Evolutionary conservation across 2,113 vertebrate species (phyloP).

Genomic region (Gasterosteus nipponicus): DNA sequence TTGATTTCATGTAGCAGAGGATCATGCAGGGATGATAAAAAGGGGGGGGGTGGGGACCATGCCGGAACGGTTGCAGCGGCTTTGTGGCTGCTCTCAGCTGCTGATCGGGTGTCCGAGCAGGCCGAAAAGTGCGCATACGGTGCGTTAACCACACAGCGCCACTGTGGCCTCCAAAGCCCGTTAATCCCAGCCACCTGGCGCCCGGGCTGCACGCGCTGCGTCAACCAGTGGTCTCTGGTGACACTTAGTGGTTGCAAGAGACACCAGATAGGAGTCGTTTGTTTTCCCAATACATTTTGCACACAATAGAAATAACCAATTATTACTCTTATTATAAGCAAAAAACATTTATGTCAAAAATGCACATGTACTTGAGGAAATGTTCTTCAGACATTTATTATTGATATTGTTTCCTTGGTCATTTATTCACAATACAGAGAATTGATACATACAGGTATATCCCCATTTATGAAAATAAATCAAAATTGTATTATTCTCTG

Average conservation of each 20-base stretch:
- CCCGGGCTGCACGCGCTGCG: slow-evolving; percentile 35
- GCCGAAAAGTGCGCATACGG: slow-evolving; percentile 48
- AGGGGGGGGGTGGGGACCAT: slow-evolving; percentile 11
- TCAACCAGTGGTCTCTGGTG: slow-evolving; percentile 44
- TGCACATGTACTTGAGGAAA: no score
- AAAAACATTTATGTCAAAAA: no score
- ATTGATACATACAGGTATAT: no score
- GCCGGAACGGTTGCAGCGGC: slow-evolving; percentile 47
- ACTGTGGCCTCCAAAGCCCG: slow-evolving; percentile 44
- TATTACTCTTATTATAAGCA: background rate
- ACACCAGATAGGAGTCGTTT: background rate
- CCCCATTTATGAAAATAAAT: no score
- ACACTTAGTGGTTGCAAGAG: slow-evolving; percentile 50
- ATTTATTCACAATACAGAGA: no score
- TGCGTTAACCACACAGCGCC: slow-evolving; percentile 59
- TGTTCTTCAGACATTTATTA: no score
- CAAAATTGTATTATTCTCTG: no score
- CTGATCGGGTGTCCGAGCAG: slow-evolving; percentile 56
- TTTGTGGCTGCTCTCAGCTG: slow-evolving; percentile 62
- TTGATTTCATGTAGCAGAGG: slow-evolving; percentile 6
- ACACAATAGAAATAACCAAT: background rate
- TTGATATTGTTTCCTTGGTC: no score
- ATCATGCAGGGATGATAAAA: slow-evolving; percentile 12
- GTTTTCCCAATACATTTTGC: background rate
- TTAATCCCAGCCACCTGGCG: slow-evolving; percentile 73